Percentiles rank a stretch among this genome's conserved stretches.
phyloP scores from a whole-genome alignment of 2,113 vertebrate species.

The Salvator merianae region DNA sequence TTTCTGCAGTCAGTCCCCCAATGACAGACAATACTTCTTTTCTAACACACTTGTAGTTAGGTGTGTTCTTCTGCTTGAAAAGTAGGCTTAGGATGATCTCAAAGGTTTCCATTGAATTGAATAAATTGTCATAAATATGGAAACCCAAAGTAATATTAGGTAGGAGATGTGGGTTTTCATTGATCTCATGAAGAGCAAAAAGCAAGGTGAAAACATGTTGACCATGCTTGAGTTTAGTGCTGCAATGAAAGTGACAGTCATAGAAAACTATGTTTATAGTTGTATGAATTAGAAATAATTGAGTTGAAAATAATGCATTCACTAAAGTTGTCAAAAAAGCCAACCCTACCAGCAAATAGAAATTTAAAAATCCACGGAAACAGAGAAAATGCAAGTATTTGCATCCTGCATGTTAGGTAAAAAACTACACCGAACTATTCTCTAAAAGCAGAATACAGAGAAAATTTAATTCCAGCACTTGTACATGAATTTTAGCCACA shows the following conservation, averaged over 20 bases:
- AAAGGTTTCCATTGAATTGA: neutral
- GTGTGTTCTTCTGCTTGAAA: neutral
- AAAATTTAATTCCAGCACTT: too few relatives aligned
- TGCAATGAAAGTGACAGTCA: neutral
- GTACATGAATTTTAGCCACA: too few relatives aligned
- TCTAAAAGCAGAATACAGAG: too few relatives aligned
- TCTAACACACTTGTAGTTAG: neutral
- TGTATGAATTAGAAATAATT: too few relatives aligned
- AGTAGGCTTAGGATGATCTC: neutral
- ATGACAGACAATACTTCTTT: neutral
- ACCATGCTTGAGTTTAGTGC: neutral
- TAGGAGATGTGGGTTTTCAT: neutral
- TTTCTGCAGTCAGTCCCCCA: neutral
- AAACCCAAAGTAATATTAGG: constrained; percentile 5
- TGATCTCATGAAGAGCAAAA: constrained; percentile 11
- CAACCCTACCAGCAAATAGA: too few relatives aligned
- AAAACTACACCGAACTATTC: too few relatives aligned
- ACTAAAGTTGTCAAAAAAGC: too few relatives aligned
- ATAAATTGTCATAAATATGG: neutral
- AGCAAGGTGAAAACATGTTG: neutral
- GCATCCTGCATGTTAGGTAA: too few relatives aligned
- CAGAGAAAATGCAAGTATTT: too few relatives aligned
- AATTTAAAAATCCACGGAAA: too few relatives aligned
- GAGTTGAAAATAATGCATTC: too few relatives aligned
- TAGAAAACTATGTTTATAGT: neutral